Conservation (phyloP, 1,140 invertebrate species). For the Elysia chlorotica region DNA sequence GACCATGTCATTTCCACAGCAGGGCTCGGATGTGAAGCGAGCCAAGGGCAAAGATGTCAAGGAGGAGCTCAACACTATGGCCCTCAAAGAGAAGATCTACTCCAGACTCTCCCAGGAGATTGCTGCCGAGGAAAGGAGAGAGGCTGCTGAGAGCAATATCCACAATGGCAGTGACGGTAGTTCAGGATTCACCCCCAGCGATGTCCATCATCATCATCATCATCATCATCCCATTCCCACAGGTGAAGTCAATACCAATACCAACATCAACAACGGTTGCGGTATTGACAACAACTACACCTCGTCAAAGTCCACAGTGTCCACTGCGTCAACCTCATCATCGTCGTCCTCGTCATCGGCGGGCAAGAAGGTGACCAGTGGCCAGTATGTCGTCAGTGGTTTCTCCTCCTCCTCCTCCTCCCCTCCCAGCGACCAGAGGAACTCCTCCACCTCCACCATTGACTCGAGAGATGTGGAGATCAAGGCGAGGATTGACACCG, state of each 20-base stretch:
- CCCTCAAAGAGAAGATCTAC: not conserved
- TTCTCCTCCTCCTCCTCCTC: constrained; percentile 13
- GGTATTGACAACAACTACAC: not conserved
- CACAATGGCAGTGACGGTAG: not conserved
- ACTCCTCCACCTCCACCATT: constrained; percentile 27
- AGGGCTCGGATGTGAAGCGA: not conserved
- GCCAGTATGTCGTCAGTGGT: constrained; percentile 14
- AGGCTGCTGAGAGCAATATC: not conserved
- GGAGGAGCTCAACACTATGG: not conserved
- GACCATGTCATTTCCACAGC: not conserved
- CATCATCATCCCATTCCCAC: too few relatives aligned
- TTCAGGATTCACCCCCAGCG: constrained; percentile 2
- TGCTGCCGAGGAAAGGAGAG: not conserved
- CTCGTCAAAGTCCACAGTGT: not conserved
- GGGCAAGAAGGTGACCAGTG: constrained; percentile 5
- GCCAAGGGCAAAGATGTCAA: not conserved
- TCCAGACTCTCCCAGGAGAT: not conserved
- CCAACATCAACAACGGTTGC: not conserved
- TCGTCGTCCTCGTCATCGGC: constrained; percentile 17
- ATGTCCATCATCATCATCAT: too few relatives aligned
- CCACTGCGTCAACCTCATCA: too few relatives aligned
- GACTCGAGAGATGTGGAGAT: not conserved
- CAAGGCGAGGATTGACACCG: not conserved
- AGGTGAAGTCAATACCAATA: too few relatives aligned
- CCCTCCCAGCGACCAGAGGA: constrained; percentile 18